These are phyloP conservation scores for Myiozetetes cayanensis DNA, from an alignment of 2,113 vertebrate species.

Conservation along the genomic window DNA sequence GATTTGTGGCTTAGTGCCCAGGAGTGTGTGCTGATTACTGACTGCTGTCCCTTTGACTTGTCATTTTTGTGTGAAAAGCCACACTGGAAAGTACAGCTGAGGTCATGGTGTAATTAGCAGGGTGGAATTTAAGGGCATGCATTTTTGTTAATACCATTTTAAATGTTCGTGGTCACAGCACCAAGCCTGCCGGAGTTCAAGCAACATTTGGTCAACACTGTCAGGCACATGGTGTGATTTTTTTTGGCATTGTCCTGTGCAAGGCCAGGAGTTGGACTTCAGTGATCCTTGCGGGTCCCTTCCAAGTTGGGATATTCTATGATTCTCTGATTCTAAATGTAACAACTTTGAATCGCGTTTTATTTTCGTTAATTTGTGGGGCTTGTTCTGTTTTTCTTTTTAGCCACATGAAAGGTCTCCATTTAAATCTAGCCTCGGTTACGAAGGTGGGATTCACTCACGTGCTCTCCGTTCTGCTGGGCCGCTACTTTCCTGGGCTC, in stretches of 20 bases:
- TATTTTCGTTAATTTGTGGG: not conserved
- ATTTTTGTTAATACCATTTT: not conserved
- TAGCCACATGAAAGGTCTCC: conserved; percentile 76
- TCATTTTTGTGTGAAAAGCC: not conserved
- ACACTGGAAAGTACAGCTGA: not conserved
- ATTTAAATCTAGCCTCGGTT: conserved; percentile 67
- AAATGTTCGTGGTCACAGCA: not conserved
- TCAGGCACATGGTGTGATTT: not conserved
- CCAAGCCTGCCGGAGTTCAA: not conserved
- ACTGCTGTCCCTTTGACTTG: not conserved
- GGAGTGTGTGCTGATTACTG: not conserved
- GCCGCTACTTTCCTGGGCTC: conserved; percentile 42
- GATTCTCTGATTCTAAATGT: not conserved
- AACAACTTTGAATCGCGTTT: not conserved
- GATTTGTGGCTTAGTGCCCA: not conserved
- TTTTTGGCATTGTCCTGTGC: not conserved
- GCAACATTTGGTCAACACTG: accelerated
- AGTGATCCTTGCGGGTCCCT: not conserved
- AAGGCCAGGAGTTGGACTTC: not conserved
- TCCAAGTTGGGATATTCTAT: not conserved
- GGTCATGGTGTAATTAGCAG: not conserved
- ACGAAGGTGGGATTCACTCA: not conserved
- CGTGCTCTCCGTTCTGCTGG: conserved; percentile 65
- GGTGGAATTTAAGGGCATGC: not conserved
- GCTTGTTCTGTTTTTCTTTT: not conserved